These are phyloP conservation scores for Peromyscus polionotus DNA, from an alignment of 2,113 vertebrate species.

Conservation along the genomic window DNA sequence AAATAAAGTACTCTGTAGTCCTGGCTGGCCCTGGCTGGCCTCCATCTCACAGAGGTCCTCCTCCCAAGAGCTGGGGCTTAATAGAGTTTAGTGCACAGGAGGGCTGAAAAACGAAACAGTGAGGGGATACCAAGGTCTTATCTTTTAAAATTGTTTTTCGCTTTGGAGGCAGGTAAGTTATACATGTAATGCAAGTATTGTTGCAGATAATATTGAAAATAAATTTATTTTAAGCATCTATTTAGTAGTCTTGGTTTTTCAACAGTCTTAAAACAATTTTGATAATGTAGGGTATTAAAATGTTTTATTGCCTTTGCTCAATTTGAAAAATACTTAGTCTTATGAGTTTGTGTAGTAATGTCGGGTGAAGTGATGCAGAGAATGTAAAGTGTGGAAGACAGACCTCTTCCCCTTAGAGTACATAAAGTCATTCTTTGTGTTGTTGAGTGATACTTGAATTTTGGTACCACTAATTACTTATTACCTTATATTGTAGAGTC, in stretches of 20 bases:
- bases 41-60: not conserved
- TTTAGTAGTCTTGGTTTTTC: conserved; percentile 32
- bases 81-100: not conserved
- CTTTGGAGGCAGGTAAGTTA: not conserved
- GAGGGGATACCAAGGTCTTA: not conserved
- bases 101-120: not conserved
- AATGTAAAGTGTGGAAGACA: not conserved
- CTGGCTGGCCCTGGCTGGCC: not conserved
- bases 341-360: not conserved
- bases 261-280: conserved; percentile 59
- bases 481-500: conserved; percentile 89
- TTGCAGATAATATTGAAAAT: conserved; percentile 44
- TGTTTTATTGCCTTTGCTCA: conserved; percentile 4
- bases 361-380: not conserved
- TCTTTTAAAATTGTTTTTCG: conserved; percentile 29
- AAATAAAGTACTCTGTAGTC: not conserved
- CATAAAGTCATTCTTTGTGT: not conserved
- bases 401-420: not conserved
- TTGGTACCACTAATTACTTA: conserved; percentile 59
- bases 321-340: not conserved
- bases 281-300: not conserved
- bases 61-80: not conserved
- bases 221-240: not conserved
- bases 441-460: conserved; percentile 43
- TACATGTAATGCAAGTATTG: not conserved